Conservation (phyloP, 1,140 invertebrate species). For the Panonychus citri region DNA sequence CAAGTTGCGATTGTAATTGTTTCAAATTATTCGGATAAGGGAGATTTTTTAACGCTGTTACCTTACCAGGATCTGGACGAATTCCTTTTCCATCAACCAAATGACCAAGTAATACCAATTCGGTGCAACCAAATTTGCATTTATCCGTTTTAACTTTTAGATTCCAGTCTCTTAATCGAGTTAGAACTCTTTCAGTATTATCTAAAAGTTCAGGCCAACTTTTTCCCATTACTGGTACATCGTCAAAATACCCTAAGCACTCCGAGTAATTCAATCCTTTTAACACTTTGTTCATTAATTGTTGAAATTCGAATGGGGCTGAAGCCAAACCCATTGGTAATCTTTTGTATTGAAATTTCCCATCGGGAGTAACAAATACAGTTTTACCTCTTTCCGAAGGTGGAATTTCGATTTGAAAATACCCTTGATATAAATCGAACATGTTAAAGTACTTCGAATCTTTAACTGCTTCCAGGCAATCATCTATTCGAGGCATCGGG, state of each 20-base stretch:
- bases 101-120: conserved; percentile 21
- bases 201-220: conserved; percentile 14
- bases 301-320: too few relatives aligned
- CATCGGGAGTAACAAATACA: too few relatives aligned
- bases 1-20: conserved; percentile 24
- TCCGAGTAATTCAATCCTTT: neutral
- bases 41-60: conserved; percentile 16
- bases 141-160: too few relatives aligned
- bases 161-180: conserved; percentile 11
- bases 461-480: neutral
- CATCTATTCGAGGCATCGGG: too few relatives aligned
- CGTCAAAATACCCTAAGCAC: neutral
- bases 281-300: neutral
- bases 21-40: conserved; percentile 15
- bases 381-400: conserved; percentile 6
- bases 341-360: too few relatives aligned
- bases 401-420: too few relatives aligned
- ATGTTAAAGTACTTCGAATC: too few relatives aligned
- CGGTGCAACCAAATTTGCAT: conserved; percentile 16
- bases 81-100: conserved; percentile 18
- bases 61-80: conserved; percentile 18
- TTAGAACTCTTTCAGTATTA: conserved; percentile 14
- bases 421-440: too few relatives aligned
- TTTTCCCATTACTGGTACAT: too few relatives aligned
- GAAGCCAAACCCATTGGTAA: too few relatives aligned